A percentile compares a stretch with the other conserved stretches of the same genome.
phyloP scores from a whole-genome alignment of 1,140 invertebrate genomes.

The Drosophila prosaltans region DNA sequence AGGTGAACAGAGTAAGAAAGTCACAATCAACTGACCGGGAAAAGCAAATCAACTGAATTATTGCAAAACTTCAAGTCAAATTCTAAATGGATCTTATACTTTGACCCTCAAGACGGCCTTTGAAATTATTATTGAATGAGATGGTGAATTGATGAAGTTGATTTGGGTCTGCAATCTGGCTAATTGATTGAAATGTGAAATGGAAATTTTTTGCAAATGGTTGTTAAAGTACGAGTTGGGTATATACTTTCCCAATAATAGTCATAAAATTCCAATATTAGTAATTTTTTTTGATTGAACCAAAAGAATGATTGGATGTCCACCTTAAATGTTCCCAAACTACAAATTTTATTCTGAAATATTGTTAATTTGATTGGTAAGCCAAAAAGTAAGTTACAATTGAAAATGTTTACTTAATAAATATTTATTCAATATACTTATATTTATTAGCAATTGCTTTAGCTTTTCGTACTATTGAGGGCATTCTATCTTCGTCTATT shows the following conservation, averaged over 20 bases:
- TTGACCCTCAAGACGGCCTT: slow-evolving; percentile 3
- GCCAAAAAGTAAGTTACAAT: too few species aligned
- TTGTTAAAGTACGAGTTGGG: neutral
- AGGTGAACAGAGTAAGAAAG: slow-evolving; percentile 3
- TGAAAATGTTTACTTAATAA: too few species aligned
- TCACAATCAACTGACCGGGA: slow-evolving; percentile 2
- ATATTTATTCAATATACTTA: too few species aligned
- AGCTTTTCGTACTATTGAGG: neutral
- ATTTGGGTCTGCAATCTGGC: slow-evolving; percentile 7
- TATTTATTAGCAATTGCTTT: neutral
- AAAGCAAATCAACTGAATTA: slow-evolving; percentile 17
- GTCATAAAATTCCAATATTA: too few species aligned
- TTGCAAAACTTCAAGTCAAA: slow-evolving; percentile 13
- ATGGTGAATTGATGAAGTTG: slow-evolving; percentile 6
- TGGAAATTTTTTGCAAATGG: neutral
- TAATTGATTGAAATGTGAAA: slow-evolving; percentile 3
- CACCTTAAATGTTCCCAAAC: too few species aligned
- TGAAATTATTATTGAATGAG: slow-evolving; percentile 10
- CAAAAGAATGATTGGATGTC: too few species aligned
- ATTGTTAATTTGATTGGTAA: too few species aligned
- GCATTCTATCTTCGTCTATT: slow-evolving; percentile 29
- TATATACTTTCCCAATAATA: too few species aligned
- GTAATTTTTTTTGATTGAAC: too few species aligned
- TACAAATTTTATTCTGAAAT: too few species aligned
- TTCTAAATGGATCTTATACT: neutral